Conservation (phyloP, 2,797 vertebrate genomes). For the Catamblyrhynchus diadema region DNA sequence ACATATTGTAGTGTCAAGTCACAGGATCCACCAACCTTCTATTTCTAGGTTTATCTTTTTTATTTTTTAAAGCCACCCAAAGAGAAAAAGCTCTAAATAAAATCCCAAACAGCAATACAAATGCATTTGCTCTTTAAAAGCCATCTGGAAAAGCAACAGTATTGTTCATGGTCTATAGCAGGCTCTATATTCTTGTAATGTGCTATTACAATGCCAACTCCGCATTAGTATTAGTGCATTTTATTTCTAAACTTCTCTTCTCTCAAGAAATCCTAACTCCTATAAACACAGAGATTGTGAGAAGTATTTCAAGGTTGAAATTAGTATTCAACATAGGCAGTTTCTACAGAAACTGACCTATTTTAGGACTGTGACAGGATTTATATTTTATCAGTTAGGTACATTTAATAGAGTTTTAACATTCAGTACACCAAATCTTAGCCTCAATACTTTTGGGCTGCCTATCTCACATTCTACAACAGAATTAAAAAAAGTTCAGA, state of each 20-base stretch:
- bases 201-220: not conserved
- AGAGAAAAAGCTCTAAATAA: slow-evolving; percentile 36
- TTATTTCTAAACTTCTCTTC: not conserved
- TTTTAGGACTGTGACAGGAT: not conserved
- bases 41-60: slow-evolving; percentile 21
- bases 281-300: not conserved
- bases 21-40: slow-evolving; percentile 25
- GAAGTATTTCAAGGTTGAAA: not conserved
- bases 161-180: slow-evolving; percentile 34
- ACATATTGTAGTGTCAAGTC: slow-evolving; percentile 14
- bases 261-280: not conserved
- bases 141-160: slow-evolving; percentile 56
- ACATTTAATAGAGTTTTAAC: slow-evolving; percentile 15
- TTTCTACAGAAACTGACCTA: slow-evolving; percentile 32
- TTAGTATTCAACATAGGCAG: not conserved
- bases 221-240: not conserved
- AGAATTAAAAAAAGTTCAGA: not conserved
- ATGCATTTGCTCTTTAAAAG: slow-evolving; percentile 41
- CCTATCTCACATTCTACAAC: slow-evolving; percentile 2
- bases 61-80: not conserved
- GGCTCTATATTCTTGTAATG: not conserved
- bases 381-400: slow-evolving; percentile 4
- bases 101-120: slow-evolving; percentile 11
- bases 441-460: not conserved
- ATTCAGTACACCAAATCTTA: slow-evolving; percentile 11